Base-by-base conservation (phyloP, 2,113 vertebrate species). In the Bolborhynchus lineola region DNA sequence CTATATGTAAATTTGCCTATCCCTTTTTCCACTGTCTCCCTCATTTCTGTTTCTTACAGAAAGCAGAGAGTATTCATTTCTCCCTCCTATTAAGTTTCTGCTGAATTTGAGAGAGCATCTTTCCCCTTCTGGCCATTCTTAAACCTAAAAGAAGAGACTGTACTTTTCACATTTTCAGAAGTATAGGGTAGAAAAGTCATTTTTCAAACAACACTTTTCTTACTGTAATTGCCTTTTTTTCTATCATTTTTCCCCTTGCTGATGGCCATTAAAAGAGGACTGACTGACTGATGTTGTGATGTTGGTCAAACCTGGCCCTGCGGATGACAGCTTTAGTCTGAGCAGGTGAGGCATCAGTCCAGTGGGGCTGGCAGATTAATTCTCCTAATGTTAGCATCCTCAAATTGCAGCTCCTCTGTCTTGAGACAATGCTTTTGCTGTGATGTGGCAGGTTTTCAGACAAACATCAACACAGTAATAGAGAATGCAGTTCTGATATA, bases 121-220 rank as follows among this genome's bases (percentile, higher is more conserved):
- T 93, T 95, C 52, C 14, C 63, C 55, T 84, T 95, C 65, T 64
- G 62, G 16, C 3, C n/a, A 68, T 72, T 86, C 60, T 86, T 92
- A 83, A 95, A 81, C 19, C 8, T 76, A 68, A 49, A 31, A 71
- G 57, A 52, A 44, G 16, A 71, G 72, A 62, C 14, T 82, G 28
- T 59, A 85, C 9, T 95, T 92, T 86, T 90, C 65, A 79, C 53
- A 74, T 60, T 90, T 69, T 89, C 53, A 44, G 59, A 94, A 76
- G 21, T 31, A 68, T 15, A 33, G n/a, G 24, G 46, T 67, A 76
- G 77, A 80, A 92, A 94, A 75, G 49, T 60, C 71, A 79, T 90
- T 95, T 95, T 95, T 96, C 86, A 95, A 86, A 72, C 59, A 88
- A 80, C 21, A 47, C 10, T 92, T 90, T 95, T 94, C 57, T 80